phyloP scores from a whole-genome alignment of 2,113 vertebrate genomes.

The Carassius gibelio region DNA sequence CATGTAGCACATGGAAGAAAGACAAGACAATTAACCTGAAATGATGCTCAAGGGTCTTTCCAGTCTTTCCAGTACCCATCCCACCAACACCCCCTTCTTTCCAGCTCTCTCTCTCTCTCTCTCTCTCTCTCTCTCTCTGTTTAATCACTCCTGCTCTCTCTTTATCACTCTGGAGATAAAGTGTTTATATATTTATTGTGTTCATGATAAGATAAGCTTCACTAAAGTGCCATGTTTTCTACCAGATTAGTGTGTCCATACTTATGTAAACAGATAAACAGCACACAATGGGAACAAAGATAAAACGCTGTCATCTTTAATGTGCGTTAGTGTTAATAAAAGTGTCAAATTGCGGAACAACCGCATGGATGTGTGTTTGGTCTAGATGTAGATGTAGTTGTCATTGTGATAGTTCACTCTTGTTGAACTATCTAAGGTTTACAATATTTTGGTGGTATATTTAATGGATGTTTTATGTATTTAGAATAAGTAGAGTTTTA shows the following conservation, averaged over 20 bases:
- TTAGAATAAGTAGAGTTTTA: no score
- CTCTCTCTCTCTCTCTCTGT: background rate
- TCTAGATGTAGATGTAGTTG: background rate
- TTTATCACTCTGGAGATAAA: constrained; percentile 7
- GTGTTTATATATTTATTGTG: constrained; percentile 21
- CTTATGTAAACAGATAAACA: constrained; percentile 17
- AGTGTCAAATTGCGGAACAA: constrained; percentile 5
- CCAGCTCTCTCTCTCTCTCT: background rate
- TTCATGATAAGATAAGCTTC: constrained; percentile 23
- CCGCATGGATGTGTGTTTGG: background rate
- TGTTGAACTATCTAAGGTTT: background rate
- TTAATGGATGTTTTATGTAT: background rate
- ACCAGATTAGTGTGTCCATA: constrained; percentile 11
- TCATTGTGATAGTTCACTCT: background rate
- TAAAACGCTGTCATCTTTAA: constrained; percentile 1
- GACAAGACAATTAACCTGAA: constrained; percentile 15
- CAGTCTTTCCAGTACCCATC: background rate
- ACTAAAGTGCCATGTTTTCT: constrained; percentile 18
- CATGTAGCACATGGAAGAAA: background rate
- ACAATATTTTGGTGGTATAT: background rate
- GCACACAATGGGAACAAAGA: background rate
- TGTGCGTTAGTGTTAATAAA: background rate
- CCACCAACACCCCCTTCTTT: background rate
- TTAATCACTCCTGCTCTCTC: background rate
- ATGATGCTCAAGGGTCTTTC: background rate